Conservation (phyloP, 2,888 invertebrate genomes). For the Dolomedes plantarius region DNA sequence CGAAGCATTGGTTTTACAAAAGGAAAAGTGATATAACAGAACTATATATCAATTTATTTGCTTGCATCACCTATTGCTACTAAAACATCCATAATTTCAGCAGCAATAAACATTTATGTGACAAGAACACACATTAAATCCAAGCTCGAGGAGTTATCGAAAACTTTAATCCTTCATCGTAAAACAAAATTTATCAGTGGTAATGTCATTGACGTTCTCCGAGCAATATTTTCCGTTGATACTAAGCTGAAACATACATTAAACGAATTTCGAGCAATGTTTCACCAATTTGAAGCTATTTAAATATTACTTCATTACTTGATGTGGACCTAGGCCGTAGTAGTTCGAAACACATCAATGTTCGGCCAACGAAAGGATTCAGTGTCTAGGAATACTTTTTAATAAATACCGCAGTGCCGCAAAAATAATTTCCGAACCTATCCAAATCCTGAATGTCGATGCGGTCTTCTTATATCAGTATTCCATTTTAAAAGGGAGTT, state of each 20-base stretch:
- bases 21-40: no score
- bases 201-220: neutral
- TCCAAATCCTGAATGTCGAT: constrained; percentile 39
- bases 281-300: neutral
- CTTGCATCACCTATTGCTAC: no score
- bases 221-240: neutral
- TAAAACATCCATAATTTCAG: neutral
- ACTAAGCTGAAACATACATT: constrained; percentile 30
- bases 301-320: neutral
- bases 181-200: constrained; percentile 24
- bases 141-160: constrained; percentile 1
- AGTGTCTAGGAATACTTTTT: neutral
- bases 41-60: no score
- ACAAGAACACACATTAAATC: constrained; percentile 32
- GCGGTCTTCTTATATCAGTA: constrained; percentile 44
- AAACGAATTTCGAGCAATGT: constrained; percentile 31
- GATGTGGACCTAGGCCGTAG: neutral
- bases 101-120: constrained; percentile 5
- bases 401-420: neutral
- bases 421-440: constrained; percentile 29
- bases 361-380: neutral
- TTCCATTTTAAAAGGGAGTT: constrained; percentile 55
- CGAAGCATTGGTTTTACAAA: no score
- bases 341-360: neutral
- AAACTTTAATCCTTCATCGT: constrained; percentile 44